Evolutionary conservation across 2,797 vertebrate species (phyloP), one percentile per base, ranked within the genome.

Genomic region (Remorina albescens): DNA sequence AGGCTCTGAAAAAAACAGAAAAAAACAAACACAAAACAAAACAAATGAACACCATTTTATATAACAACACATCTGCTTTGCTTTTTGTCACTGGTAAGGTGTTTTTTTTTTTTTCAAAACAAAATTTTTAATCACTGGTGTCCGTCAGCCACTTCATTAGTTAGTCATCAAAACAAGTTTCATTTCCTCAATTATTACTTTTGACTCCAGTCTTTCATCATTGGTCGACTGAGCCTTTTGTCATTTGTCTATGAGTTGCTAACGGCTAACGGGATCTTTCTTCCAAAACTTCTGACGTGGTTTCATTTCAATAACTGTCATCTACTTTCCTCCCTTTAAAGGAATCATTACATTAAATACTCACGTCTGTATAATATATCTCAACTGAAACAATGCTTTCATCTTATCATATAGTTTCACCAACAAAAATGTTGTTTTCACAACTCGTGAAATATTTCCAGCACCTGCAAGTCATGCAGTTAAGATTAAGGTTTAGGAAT

Each of bases 1-100:
- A 63, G 74, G 60, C 78, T 93, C 96, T 97, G 91, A 81, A 95
- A 95, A 83, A 63, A n/a, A n/a, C n/a, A n/a, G n/a, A n/a, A n/a
- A n/a, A n/a, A n/a, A n/a, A n/a, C n/a, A n/a, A n/a, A n/a, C n/a
- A n/a, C n/a, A n/a, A n/a, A n/a, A 83, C 28, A 83, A 82, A 82
- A 86, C 49, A 86, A 67, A 84, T 23, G 30, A 62, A 80, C 13
- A 58, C 28, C 6, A 60, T 42, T 63, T 69, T 19, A n/a, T n/a
- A n/a, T n/a, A 51, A 30, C 21, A 57, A 26, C 13, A n/a, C 23
- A 39, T 4, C 13, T 2, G 37, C 15, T 41, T 1, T 18, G 15
- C 39, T 18, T 41, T 41, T 7, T 6, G 15, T 41, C 39, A 41
- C 15, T 16, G 15, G 16, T 41, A 18, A 41, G 5, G 5, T 47